Percentiles rank a stretch among this genome's conserved stretches.
phyloP scores from a whole-genome alignment of 2,888 invertebrate genomes.

The Dioctria rufipes region DNA sequence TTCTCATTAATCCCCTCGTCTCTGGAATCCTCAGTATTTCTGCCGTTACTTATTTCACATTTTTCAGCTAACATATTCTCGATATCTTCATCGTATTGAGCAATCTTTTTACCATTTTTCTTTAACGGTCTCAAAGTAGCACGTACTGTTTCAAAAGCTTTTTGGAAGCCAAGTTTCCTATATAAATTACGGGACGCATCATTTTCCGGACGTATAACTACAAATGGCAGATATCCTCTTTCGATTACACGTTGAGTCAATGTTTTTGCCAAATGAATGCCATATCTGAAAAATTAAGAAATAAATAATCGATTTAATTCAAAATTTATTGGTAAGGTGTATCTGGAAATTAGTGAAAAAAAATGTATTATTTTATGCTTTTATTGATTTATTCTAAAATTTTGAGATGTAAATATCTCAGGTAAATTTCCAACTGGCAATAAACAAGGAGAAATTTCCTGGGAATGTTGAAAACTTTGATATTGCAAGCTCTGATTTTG shows the following conservation, averaged over 20 bases:
- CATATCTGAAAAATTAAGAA: constrained; percentile 72
- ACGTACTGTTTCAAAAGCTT: constrained; percentile 84
- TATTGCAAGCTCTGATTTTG: too few relatives aligned
- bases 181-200: constrained; percentile 89
- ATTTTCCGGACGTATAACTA: constrained; percentile 89
- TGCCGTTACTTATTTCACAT: constrained; percentile 70
- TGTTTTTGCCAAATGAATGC: constrained; percentile 80
- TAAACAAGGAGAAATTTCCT: too few relatives aligned
- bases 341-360: too few relatives aligned
- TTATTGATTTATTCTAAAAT: too few relatives aligned
- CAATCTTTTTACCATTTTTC: constrained; percentile 65
- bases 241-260: constrained; percentile 79
- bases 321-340: too few relatives aligned
- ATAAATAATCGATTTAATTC: too few relatives aligned
- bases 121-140: constrained; percentile 79
- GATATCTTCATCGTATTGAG: constrained; percentile 67
- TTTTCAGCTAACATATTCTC: constrained; percentile 71
- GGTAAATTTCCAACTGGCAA: too few relatives aligned
- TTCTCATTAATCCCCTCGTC: constrained; percentile 70
- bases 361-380: too few relatives aligned
- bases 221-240: constrained; percentile 87
- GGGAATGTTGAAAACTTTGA: too few relatives aligned
- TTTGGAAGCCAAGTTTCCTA: constrained; percentile 86
- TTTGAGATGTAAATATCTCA: too few relatives aligned
- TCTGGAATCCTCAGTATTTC: constrained; percentile 59